Evolutionary conservation across 2,888 invertebrate species (phyloP).

Genomic region (Leptopilina drosophilae): DNA sequence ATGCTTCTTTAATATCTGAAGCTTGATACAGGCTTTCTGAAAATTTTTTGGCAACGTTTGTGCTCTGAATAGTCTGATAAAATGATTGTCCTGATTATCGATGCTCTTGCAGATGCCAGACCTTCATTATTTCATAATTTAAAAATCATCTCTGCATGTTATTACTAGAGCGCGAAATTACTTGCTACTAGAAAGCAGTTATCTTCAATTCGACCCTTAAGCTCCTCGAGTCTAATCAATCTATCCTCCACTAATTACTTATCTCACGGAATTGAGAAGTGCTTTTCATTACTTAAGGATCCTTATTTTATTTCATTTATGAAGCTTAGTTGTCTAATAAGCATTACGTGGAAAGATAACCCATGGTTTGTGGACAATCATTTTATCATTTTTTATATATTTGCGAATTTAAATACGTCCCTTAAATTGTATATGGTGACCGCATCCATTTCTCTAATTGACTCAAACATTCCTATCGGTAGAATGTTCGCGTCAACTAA

Average conservation of each 20-base stretch:
- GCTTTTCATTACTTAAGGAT: neutral
- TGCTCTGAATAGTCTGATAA: neutral
- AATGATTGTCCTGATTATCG: constrained; percentile 12
- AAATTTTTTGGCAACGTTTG: neutral
- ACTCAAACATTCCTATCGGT: no score
- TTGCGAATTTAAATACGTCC: no score
- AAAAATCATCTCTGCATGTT: constrained; percentile 9
- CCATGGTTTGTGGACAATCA: no score
- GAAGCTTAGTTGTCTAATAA: neutral
- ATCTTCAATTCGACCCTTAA: constrained; percentile 7
- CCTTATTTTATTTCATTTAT: neutral
- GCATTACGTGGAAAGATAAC: neutral
- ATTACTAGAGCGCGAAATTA: neutral
- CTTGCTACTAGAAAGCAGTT: constrained; percentile 1
- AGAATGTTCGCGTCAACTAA: no score
- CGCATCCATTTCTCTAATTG: no score
- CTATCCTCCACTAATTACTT: constrained; percentile 2
- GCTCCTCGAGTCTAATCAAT: constrained; percentile 12
- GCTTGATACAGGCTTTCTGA: neutral
- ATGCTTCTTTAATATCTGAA: neutral
- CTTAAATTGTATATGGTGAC: no score
- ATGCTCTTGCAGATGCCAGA: constrained; percentile 12
- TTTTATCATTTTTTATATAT: no score
- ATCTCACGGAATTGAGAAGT: neutral
- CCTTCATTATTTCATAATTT: constrained; percentile 11